Evolutionary conservation across 2,797 vertebrate genomes (phyloP), one percentile per base, ranked within the genome.

Genomic region (Loris lydekkerianus): DNA sequence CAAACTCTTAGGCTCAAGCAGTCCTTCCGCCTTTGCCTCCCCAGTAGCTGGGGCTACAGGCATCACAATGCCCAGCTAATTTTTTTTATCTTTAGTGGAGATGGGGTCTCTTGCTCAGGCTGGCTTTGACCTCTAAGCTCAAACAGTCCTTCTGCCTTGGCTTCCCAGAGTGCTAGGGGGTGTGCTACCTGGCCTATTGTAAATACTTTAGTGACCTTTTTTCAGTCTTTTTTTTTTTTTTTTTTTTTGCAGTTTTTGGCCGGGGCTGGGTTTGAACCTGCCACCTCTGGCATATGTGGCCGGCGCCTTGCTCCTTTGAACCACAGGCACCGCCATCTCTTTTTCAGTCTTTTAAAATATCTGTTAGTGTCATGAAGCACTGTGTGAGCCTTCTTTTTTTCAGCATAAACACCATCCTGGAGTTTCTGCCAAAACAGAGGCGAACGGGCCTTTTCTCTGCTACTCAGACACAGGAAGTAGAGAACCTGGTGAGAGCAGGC

Each of bases 401-500:
- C 98, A 99, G 99, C 95, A 97, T 99, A 96, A 99, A 99, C 96
- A 96, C 98, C 94, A 99, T 99, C 97, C 96, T 99, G 97, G 98
- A 98, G 69, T 98, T 98, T 84, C 90, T 99, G 98, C 99, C 99
- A 2, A 99, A 99, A 98, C 99, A 99, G 98, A 98, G 99, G 14
- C 98, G 99, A 7, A 99, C 99, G 0, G 99, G 99, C 58, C 98
- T 99, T 77, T 99, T 99, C 97, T 99, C 99, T 0, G 99, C 99
- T 75, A 99, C 99, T 0, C 99, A 99, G 96, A 99, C 99, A 0
- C 99, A 99, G 97, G 99, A 99, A 97, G 98, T 99, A 97, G 99
- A 99, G 98, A 99, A 99, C 97, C 98, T 99, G 98, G 99, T 99
- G 97, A 98, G 99, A 13, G 99, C 99, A 0, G 99, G 99, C 0